Percentiles rank a stretch among this genome's conserved stretches.
phyloP scores from a whole-genome alignment of 2,888 invertebrate species.

The Anoplius nigerrimus region DNA sequence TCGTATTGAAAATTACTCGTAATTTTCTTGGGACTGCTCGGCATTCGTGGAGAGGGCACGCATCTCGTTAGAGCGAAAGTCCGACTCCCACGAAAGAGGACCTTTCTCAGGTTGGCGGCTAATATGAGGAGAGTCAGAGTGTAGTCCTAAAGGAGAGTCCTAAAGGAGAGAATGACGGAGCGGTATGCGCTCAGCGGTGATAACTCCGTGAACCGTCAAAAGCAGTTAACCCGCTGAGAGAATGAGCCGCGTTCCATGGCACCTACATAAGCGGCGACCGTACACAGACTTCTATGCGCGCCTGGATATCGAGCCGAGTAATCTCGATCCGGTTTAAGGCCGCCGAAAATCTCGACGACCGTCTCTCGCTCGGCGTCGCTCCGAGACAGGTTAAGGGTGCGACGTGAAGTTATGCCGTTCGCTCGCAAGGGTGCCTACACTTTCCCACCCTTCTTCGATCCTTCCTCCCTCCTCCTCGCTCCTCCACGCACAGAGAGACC shows the following conservation, averaged over 20 bases:
- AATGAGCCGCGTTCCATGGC: conserved; percentile 49
- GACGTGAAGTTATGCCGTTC: conserved; percentile 63
- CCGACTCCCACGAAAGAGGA: not conserved
- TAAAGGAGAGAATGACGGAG: conserved; percentile 41
- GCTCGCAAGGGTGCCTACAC: conserved; percentile 41
- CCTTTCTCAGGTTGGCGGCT: not conserved
- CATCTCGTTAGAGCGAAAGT: no score
- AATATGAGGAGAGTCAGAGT: conserved; percentile 12
- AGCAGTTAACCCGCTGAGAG: conserved; percentile 47
- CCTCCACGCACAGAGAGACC: not conserved
- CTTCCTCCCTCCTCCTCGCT: not conserved
- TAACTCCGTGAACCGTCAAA: conserved; percentile 48
- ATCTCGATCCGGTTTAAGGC: conserved; percentile 60
- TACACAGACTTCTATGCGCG: not conserved
- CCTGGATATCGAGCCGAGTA: conserved; percentile 51
- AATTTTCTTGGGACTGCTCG: no score
- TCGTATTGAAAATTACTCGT: no score
- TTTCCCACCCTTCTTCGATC: conserved; percentile 52
- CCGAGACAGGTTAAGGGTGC: conserved; percentile 51
- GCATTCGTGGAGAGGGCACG: no score
- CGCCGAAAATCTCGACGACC: conserved; percentile 42
- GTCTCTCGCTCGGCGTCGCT: conserved; percentile 19
- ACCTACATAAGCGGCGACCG: conserved; percentile 14
- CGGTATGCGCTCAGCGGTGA: conserved; percentile 40
- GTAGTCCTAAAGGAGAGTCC: not conserved